These are phyloP conservation scores for Molorchus minor DNA, from an alignment of 2,888 invertebrate species.

Conservation along the genomic window DNA sequence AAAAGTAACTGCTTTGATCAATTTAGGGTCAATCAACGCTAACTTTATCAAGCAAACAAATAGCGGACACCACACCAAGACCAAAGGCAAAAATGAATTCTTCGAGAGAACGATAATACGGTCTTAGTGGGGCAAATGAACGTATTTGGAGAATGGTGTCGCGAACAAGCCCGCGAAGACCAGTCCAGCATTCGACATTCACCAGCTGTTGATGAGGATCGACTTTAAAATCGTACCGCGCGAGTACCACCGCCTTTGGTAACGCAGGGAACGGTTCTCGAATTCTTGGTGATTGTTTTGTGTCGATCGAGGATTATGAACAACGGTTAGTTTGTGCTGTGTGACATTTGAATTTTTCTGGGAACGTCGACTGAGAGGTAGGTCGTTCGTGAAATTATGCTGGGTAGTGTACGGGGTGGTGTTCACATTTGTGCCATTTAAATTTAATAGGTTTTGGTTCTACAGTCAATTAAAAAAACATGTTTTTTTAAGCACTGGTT, in stretches of 20 bases:
- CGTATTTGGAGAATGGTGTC: slow-evolving; percentile 27
- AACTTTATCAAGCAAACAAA: too few relatives aligned
- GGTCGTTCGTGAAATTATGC: too few relatives aligned
- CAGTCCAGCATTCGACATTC: slow-evolving; percentile 25
- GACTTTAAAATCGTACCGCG: slow-evolving; percentile 6
- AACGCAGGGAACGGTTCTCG: neutral
- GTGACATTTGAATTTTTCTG: neutral
- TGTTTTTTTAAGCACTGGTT: too few relatives aligned
- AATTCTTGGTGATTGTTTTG: slow-evolving; percentile 4
- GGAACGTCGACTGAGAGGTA: neutral
- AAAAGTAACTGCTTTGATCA: too few relatives aligned
- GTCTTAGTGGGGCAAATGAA: slow-evolving; percentile 14
- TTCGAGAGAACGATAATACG: neutral
- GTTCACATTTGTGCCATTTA: too few relatives aligned
- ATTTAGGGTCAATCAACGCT: too few relatives aligned
- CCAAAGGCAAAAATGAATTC: neutral
- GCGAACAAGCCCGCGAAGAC: slow-evolving; percentile 16
- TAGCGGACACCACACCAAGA: neutral
- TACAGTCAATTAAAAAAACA: too few relatives aligned
- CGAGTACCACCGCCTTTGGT: neutral
- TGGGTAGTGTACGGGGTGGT: too few relatives aligned
- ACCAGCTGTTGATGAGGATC: slow-evolving; percentile 31
- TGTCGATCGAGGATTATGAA: neutral
- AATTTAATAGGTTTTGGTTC: too few relatives aligned
- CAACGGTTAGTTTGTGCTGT: neutral